Conservation (phyloP, 2,888 invertebrate species). For the Drosophila glabriapex region DNA sequence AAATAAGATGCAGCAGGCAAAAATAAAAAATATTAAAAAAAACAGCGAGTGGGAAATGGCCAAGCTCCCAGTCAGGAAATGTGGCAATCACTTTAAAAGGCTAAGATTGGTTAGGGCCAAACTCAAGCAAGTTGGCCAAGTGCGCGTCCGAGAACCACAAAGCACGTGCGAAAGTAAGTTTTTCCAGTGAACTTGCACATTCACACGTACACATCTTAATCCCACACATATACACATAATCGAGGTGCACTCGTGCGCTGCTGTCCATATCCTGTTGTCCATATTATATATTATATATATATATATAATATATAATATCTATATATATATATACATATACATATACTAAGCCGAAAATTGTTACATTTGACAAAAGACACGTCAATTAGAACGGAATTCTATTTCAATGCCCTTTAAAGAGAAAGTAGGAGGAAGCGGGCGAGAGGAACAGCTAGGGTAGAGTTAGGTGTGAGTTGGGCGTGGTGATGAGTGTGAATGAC, state of each 20-base stretch:
- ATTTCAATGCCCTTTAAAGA: slow-evolving; percentile 27
- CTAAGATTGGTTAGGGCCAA: slow-evolving; percentile 41
- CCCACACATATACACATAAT: slow-evolving; percentile 27
- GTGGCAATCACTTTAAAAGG: slow-evolving; percentile 26
- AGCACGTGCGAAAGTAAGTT: slow-evolving; percentile 66
- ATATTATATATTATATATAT: not conserved
- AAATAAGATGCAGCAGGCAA: slow-evolving; percentile 13
- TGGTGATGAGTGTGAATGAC: slow-evolving; percentile 44
- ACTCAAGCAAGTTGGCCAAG: slow-evolving; percentile 36
- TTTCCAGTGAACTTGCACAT: slow-evolving; percentile 30
- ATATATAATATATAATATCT: no score
- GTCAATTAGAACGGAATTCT: slow-evolving; percentile 67
- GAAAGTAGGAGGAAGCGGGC: not conserved
- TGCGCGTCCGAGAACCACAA: slow-evolving; percentile 20
- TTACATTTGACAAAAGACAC: slow-evolving; percentile 72
- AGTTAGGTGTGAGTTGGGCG: slow-evolving; percentile 19
- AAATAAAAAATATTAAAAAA: not conserved
- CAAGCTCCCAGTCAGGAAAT: slow-evolving; percentile 28
- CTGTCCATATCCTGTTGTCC: slow-evolving; percentile 59
- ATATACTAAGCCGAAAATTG: slow-evolving; percentile 49
- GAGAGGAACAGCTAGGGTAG: not conserved
- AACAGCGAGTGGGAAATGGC: slow-evolving; percentile 4
- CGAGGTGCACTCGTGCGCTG: slow-evolving; percentile 58
- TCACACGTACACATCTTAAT: slow-evolving; percentile 32
- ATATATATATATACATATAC: slow-evolving; percentile 6